Base-by-base conservation (phyloP, 2,113 vertebrate genomes). In the Platichthys flesus region DNA sequence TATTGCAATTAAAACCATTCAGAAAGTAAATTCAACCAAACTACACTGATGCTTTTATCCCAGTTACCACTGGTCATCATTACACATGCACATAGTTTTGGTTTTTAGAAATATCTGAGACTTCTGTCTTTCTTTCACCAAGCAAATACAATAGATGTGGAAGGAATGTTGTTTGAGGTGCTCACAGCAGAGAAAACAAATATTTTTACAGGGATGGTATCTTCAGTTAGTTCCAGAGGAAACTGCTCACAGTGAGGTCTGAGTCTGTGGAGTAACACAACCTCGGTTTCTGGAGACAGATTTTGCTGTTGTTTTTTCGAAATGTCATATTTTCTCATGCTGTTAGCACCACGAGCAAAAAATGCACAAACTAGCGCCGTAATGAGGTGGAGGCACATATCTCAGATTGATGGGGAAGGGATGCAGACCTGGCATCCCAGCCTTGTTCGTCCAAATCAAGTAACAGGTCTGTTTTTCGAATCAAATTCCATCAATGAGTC, bases 21-120 rank as follows among this genome's bases (percentile, higher is more conserved):
- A 23, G 66, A 61, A 67, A 28, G 14, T 67, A 18, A 60, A 26
- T 71, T 66, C 56, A 78, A 20, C 0, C 51, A 63, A 74, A 68
- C 57, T 60, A 28, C 7, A 20, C 14, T 12, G 58, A 54, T 54
- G 8, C 9, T 20, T 15, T 20, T 18, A 20, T 7, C 51, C 51
- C 51, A n/a, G 7, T n/a, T 6, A 4, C 45, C 45, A 4, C 4
- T 4, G 20, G 18, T n/a, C 51, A n/a, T 54, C 1, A n/a, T 6
- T 21, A 21, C 20, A 54, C 51, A 54, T 21, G 51, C 20, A 21
- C 2, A 21, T 54, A 21, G 20, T 54, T 54, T 54, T 7, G 20
- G 51, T 54, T 54, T 54, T n/a, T 18, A 18, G 14, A 54, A 54
- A 54, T 9, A 54, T 54, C 51, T 54, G 5, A 37, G 35, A 37